Conservation (phyloP, 2,113 vertebrate species). For the Myxocyprinus asiaticus region DNA sequence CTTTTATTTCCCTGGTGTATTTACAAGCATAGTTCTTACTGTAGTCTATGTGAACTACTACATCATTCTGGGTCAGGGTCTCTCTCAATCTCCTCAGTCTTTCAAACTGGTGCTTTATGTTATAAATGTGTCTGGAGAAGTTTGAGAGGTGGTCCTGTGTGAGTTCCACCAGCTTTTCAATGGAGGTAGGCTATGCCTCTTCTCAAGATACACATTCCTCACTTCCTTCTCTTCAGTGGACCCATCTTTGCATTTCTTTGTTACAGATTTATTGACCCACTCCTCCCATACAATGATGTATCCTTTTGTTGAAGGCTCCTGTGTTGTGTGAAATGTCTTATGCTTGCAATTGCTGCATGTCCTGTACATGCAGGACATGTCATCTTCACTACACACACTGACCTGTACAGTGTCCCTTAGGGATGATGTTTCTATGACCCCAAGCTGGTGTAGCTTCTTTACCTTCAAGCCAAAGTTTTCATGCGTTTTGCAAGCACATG, state of each 20-base stretch:
- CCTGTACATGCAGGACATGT: constrained; percentile 4
- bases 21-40: constrained; percentile 49
- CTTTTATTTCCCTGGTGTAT: constrained; percentile 45
- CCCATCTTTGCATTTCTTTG: constrained; percentile 35
- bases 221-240: constrained; percentile 34
- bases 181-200: constrained; percentile 16
- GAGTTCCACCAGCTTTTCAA: constrained; percentile 38
- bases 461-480: constrained; percentile 26
- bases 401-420: constrained; percentile 32
- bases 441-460: constrained; percentile 36
- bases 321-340: constrained; percentile 33
- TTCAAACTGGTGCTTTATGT: constrained; percentile 44
- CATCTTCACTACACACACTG: constrained; percentile 17
- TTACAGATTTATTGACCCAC: constrained; percentile 4
- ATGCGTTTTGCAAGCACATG: constrained; percentile 41
- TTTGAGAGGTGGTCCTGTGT: constrained; percentile 38
- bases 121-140: constrained; percentile 35
- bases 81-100: constrained; percentile 38
- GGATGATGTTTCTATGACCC: constrained; percentile 35
- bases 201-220: constrained; percentile 37
- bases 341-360: constrained; percentile 31
- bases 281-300: constrained; percentile 14
- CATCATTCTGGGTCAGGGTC: constrained; percentile 33
- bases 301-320: constrained; percentile 39
- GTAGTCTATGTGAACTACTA: constrained; percentile 37